Percentiles rank a stretch among this genome's conserved stretches.
These are phyloP conservation scores for Paralvinella palmiformis DNA, from an alignment of 1,140 invertebrate species.

Conservation along the genomic window DNA sequence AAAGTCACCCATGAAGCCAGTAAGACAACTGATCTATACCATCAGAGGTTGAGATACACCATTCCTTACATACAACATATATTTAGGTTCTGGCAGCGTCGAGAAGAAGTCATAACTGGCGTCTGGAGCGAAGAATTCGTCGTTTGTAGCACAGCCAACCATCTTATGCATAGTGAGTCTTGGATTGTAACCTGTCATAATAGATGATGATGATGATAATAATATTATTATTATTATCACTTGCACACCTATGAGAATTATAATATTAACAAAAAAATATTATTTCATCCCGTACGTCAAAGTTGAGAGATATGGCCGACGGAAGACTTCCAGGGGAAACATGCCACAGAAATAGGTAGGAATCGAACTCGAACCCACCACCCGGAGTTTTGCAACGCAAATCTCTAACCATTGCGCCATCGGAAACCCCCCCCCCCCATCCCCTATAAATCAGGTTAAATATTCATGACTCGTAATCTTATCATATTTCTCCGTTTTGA, in stretches of 20 bases:
- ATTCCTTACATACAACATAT: conserved; percentile 26
- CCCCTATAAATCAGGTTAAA: no score
- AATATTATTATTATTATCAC: neutral
- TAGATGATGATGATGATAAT: neutral
- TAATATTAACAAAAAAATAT: neutral
- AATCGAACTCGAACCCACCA: no score
- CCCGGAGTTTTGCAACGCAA: no score
- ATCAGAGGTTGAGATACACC: no score
- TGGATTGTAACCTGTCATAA: conserved; percentile 33
- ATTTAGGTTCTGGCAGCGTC: conserved; percentile 30
- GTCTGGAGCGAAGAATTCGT: conserved; percentile 42
- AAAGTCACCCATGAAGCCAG: neutral
- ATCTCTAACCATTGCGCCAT: no score
- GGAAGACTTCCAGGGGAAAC: neutral
- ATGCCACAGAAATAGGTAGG: neutral
- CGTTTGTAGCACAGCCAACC: conserved; percentile 32
- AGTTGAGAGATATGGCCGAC: neutral
- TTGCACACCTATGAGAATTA: neutral
- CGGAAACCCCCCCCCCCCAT: no score
- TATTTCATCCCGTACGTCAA: neutral
- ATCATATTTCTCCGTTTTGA: no score
- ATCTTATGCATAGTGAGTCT: conserved; percentile 32
- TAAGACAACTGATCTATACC: neutral
- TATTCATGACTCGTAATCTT: no score
- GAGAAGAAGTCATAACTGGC: conserved; percentile 37